Base-by-base conservation (phyloP, 2,113 vertebrate species). In the Morone saxatilis region DNA sequence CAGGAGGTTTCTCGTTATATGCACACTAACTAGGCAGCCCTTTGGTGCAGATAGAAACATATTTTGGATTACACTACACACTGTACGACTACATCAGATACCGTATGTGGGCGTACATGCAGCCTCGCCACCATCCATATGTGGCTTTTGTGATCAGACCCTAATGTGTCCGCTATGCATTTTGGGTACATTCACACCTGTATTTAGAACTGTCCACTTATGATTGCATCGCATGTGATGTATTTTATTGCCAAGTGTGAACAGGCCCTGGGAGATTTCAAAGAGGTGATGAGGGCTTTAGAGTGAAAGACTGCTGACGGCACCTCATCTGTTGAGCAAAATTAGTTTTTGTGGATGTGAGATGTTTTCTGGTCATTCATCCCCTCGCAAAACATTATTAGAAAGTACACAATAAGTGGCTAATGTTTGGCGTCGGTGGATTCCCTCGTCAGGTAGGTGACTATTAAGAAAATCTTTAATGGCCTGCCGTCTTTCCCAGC, bases 171-270 rank as follows among this genome's bases (percentile, higher is more conserved):
- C 50, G 66, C 50, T 31, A 3, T 88, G 71, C 74, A 57, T 89
- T 78, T 67, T 51, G 67, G 71, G 41, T 76, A 67, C 51, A 19
- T 88, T 88, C 86, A 83, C 81, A 84, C 86, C 88, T 87, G 85
- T 54, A 80, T 81, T 89, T 86, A 86, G 66, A 89, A 36, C 81
- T 85, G 60, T 88, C 88, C 43, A 14, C 75, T 82, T 84, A 1
- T 11, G 53, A 85, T 81, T 48, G 9, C 47, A 67, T 88, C 83
- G 74, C 36, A n/a, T 56, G 48, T 61, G 50, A 89, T 85, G 40
- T 68, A 78, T 88, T 87, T 83, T 81, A 74, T 81, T 76, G 71
- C 81, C 5, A 86, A 54, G 87, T 90, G 84, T 90, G 89, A 88
- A 88, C 85, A 80, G 71, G 81, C 74, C 90, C 78, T 31, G 36